Base-by-base conservation (phyloP, 2,113 vertebrate species). In the Paradoxurus hermaphroditus region DNA sequence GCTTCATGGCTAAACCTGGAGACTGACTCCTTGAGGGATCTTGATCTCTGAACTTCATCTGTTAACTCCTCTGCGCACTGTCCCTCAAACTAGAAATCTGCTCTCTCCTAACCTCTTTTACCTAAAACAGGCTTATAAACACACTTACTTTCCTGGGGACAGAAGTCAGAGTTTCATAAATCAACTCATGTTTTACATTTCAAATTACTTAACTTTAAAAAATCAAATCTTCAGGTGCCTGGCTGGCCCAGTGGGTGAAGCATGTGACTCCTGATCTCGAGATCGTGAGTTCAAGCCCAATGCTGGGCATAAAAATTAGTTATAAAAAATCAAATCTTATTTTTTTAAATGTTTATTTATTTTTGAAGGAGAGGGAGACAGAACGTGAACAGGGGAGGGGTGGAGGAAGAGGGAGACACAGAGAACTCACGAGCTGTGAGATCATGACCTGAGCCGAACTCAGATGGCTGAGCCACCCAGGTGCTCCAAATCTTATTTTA, bases 141-240 rank as follows among this genome's bases (percentile, higher is more conserved):
- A 59, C 44, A 31, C 19, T 95, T 27, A 62, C 78, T 88, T 90
- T 92, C 59, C 53, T 67, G 36, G n/a, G 46, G 91, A 84, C 36
- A 91, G 41, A 89, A 81, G 13, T 72, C 39, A 62, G 7, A 72
- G 68, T 90, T 93, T 86, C 56, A 23, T 29, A 89, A 72, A 59
- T 95, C 59, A 95, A 51, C 44, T 94, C 15, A 15, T 82, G 41
- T 87, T 94, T 82, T 93, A 49, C 62, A 96, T 96, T 86, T 94
- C 72, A 86, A 59, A 56, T 36, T 87, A 88, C 72, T 41, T 87
- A 86, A 59, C 53, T 92, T 53, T 89, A 39, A 67, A 97, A 85
- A 92, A 29, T 39, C 44, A 88, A 88, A 44, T 89, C 36, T 67
- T 67, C 15, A 31, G 15, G 12, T 3, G 7, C 15, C 65, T 67